These are phyloP conservation scores for Pangasius sanitwongsei DNA, from an alignment of 2,797 vertebrate genomes.

Conservation along the genomic window DNA sequence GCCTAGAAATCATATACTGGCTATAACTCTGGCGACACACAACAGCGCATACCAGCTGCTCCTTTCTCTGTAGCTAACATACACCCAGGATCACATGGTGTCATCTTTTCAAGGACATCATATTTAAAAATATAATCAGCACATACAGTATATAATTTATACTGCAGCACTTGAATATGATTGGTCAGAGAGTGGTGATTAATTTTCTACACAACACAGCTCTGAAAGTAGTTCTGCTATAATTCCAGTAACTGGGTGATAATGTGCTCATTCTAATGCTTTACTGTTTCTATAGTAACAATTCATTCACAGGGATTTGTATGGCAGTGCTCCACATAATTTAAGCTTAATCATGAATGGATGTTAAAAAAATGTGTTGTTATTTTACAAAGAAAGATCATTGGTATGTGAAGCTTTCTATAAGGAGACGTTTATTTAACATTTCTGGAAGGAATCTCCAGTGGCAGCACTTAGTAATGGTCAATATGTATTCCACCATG, in stretches of 20 bases:
- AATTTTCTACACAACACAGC: not conserved
- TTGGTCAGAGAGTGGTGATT: not conserved
- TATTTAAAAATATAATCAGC: constrained; percentile 3
- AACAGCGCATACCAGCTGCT: constrained; percentile 66
- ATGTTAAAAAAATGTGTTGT: not conserved
- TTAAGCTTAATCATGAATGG: not conserved
- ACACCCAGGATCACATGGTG: not conserved
- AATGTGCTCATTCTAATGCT: not conserved
- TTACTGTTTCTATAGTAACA: not conserved
- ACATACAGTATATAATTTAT: not conserved
- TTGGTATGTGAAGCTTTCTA: not conserved
- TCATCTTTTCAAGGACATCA: not conserved
- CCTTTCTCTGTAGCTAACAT: constrained; percentile 52
- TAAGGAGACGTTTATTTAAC: not conserved
- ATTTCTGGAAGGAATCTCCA: not conserved
- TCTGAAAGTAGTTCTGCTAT: not conserved
- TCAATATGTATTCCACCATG: not conserved
- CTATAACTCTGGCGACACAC: constrained; percentile 61
- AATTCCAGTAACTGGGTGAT: not conserved
- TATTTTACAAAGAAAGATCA: not conserved
- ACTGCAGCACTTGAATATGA: not conserved
- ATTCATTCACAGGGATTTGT: not conserved
- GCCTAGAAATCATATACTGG: constrained; percentile 53
- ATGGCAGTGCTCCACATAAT: not conserved
- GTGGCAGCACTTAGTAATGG: not conserved